phyloP scores from a whole-genome alignment of 2,797 vertebrate species.

The Trematomus bernacchii region DNA sequence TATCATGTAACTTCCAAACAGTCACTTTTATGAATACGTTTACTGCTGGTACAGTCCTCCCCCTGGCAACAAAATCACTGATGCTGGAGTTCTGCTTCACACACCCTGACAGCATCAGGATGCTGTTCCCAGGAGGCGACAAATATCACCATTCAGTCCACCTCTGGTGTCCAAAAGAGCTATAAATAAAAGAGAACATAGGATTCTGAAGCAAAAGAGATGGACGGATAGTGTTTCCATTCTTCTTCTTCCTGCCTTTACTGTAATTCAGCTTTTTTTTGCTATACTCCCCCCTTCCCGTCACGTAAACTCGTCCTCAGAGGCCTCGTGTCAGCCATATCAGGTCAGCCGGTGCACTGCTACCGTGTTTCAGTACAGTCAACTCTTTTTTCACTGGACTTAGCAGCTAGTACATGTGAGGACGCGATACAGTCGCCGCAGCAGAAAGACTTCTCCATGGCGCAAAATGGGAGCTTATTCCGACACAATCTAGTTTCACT shows the following conservation, averaged over 20 bases:
- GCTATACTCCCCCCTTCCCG: neutral
- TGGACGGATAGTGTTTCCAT: slow-evolving; percentile 75
- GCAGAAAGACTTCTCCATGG: slow-evolving; percentile 32
- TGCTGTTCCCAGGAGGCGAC: slow-evolving; percentile 90
- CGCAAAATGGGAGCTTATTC: slow-evolving; percentile 51
- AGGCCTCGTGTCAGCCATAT: slow-evolving; percentile 6
- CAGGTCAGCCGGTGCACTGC: slow-evolving; percentile 43
- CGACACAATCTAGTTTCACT: slow-evolving; percentile 67
- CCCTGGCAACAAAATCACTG: slow-evolving; percentile 95
- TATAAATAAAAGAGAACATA: neutral
- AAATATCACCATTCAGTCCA: slow-evolving; percentile 64
- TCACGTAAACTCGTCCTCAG: neutral
- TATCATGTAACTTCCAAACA: neutral
- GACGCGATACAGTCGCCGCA: slow-evolving; percentile 52
- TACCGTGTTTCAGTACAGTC: slow-evolving; percentile 59
- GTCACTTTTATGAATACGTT: slow-evolving; percentile 7
- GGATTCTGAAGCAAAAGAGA: slow-evolving; percentile 31
- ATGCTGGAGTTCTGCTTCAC: slow-evolving; percentile 92
- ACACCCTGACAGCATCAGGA: slow-evolving; percentile 93
- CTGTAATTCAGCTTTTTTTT: neutral
- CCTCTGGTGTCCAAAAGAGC: slow-evolving; percentile 37
- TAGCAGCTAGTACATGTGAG: slow-evolving; percentile 58
- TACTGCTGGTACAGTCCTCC: slow-evolving; percentile 77
- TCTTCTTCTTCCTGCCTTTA: slow-evolving; percentile 3
- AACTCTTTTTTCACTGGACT: slow-evolving; percentile 73